phyloP scores from a whole-genome alignment of 2,888 invertebrate species.

The Deilephila elpenor region DNA sequence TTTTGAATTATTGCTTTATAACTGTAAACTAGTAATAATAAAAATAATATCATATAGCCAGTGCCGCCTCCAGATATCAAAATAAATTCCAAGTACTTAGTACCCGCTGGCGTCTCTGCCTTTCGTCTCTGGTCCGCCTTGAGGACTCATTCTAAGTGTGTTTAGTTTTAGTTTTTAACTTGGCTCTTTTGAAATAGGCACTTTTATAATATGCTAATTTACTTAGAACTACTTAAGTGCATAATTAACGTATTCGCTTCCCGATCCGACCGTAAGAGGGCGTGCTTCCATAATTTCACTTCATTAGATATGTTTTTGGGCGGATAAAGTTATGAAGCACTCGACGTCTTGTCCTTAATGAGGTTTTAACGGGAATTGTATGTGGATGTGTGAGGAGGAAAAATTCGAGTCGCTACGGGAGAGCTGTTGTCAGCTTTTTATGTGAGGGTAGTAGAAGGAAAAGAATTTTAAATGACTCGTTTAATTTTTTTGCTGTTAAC shows the following conservation, averaged over 20 bases:
- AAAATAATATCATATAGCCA: neutral
- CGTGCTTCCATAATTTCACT: conserved; percentile 23
- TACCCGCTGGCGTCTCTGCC: conserved; percentile 36
- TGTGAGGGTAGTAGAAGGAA: too few species aligned
- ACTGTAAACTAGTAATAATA: neutral
- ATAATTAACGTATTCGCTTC: conserved; percentile 35
- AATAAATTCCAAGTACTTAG: neutral
- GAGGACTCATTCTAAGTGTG: conserved; percentile 61
- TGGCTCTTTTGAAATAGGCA: conserved; percentile 57
- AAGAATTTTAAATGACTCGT: too few species aligned
- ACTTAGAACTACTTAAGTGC: conserved; percentile 44
- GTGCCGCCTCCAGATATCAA: neutral
- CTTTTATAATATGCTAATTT: conserved; percentile 55
- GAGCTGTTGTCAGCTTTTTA: too few species aligned
- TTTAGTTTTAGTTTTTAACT: conserved; percentile 63
- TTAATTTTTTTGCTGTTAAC: too few species aligned
- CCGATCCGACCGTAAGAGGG: conserved; percentile 21
- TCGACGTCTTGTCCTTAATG: neutral
- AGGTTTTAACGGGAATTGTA: conserved; percentile 5
- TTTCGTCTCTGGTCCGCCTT: conserved; percentile 38
- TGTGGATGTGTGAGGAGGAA: neutral
- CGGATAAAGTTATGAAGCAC: neutral
- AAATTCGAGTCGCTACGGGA: neutral
- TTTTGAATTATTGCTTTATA: too few species aligned
- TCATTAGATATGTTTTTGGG: conserved; percentile 22